A percentile compares a stretch with the other conserved stretches of the same genome.
Evolutionary conservation across 2,888 invertebrate genomes (phyloP).

Genomic region (Cheilosia soror): DNA sequence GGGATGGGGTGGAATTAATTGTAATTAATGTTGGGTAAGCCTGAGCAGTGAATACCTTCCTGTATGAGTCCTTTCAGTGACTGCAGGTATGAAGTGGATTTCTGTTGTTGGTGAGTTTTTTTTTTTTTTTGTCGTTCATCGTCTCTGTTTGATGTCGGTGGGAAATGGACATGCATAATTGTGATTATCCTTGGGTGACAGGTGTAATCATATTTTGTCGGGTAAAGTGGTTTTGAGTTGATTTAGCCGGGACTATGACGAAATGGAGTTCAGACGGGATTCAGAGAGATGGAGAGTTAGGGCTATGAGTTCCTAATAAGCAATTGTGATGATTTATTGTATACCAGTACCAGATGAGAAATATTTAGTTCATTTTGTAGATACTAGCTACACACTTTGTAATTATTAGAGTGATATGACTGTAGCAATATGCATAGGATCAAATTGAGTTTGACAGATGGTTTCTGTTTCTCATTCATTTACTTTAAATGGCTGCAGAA

Average conservation of each 20-base stretch:
- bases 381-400: background rate
- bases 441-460: too few species aligned
- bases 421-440: too few species aligned
- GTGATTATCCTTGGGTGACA: slow-evolving; percentile 47
- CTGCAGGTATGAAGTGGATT: background rate
- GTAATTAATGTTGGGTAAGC: slow-evolving; percentile 40
- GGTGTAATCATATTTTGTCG: slow-evolving; percentile 53
- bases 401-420: background rate
- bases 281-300: background rate
- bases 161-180: slow-evolving; percentile 47
- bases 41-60: slow-evolving; percentile 1
- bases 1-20: slow-evolving; percentile 18
- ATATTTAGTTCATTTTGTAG: background rate
- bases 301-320: background rate
- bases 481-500: too few species aligned
- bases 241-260: slow-evolving; percentile 26
- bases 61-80: background rate
- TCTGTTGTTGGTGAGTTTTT: background rate
- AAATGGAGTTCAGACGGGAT: background rate
- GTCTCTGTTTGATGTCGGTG: background rate
- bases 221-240: slow-evolving; percentile 51
- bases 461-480: too few species aligned
- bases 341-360: background rate
- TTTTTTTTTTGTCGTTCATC: too few species aligned
- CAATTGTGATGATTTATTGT: background rate